Evolutionary conservation across 2,797 vertebrate genomes (phyloP).

Genomic region (Helicolenus hilgendorfi): DNA sequence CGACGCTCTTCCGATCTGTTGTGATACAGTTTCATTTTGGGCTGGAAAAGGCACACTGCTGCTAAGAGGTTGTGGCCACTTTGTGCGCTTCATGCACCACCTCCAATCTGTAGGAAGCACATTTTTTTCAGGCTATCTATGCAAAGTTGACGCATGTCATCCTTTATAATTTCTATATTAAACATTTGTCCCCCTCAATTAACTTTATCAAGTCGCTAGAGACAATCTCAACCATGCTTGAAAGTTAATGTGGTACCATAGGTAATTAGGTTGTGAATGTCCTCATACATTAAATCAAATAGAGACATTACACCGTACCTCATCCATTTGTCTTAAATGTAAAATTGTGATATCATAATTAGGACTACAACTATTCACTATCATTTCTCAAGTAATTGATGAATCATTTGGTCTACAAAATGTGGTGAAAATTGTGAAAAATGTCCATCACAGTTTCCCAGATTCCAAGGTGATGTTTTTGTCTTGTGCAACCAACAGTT

Average conservation of each 20-base stretch:
- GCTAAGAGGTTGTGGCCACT: background rate
- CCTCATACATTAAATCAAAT: background rate
- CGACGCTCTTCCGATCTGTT: too few species aligned
- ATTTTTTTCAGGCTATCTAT: background rate
- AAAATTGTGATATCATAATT: background rate
- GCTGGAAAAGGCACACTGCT: background rate
- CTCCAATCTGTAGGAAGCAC: background rate
- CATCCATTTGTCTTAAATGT: background rate
- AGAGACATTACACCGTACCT: background rate
- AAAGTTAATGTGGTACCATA: background rate
- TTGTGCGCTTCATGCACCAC: background rate
- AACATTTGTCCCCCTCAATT: background rate
- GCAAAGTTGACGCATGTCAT: background rate
- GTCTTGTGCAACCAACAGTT: fast-evolving
- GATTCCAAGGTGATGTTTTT: too few species aligned
- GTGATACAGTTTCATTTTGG: slow-evolving; percentile 17
- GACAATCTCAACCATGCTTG: background rate
- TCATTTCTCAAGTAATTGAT: background rate
- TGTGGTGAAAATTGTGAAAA: background rate
- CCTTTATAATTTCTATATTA: background rate
- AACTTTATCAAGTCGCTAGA: background rate
- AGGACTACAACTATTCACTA: background rate
- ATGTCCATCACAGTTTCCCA: too few species aligned
- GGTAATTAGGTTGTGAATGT: background rate
- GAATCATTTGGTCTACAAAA: background rate